Conservation (phyloP, 2,888 invertebrate species). For the Hetaerina titia region DNA sequence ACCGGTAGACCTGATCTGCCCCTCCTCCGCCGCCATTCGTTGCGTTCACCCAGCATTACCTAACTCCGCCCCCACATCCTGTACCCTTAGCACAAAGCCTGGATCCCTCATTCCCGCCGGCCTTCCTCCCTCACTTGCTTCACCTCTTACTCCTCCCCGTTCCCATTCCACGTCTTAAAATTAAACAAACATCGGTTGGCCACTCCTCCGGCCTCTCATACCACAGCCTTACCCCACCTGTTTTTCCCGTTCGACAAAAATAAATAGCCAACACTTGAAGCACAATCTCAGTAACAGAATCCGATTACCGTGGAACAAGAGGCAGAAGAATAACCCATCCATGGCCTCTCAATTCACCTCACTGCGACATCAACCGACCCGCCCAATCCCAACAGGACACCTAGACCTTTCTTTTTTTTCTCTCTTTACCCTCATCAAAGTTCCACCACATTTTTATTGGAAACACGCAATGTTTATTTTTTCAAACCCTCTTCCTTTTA, state of each 20-base stretch:
- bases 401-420: not conserved
- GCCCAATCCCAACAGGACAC: not conserved
- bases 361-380: not conserved
- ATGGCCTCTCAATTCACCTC: not conserved
- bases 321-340: constrained; percentile 7
- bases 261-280: not conserved
- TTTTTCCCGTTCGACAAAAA: not conserved
- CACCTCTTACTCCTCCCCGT: not conserved
- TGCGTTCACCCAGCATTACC: not conserved
- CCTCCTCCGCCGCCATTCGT: not conserved
- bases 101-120: not conserved
- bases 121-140: not conserved
- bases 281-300: constrained; percentile 16
- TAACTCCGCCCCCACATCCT: not conserved
- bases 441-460: not conserved
- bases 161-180: not conserved
- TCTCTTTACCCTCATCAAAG: not conserved
- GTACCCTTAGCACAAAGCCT: not conserved
- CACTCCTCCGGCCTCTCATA: not conserved
- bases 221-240: not conserved
- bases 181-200: constrained; percentile 9
- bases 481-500: no score
- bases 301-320: not conserved
- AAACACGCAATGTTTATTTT: no score
- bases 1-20: not conserved